Evolutionary conservation across 2,888 invertebrate genomes (phyloP).

Genomic region (Cheilosia vernalis): DNA sequence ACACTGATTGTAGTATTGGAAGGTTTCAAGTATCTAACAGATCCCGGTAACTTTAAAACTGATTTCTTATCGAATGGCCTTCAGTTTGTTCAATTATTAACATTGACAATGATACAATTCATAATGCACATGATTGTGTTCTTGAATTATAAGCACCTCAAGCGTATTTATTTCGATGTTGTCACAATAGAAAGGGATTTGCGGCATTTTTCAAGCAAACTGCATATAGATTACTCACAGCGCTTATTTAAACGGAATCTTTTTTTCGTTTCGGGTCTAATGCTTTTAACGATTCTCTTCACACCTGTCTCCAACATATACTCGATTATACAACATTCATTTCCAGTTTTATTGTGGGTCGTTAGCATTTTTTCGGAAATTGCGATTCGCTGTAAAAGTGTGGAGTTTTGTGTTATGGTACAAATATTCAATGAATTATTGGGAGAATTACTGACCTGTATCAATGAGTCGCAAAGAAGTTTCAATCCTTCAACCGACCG

Average conservation of each 20-base stretch:
- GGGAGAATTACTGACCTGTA: conserved; percentile 25
- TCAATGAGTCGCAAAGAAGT: conserved; percentile 37
- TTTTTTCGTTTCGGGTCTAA: conserved; percentile 27
- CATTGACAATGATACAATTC: conserved; percentile 38
- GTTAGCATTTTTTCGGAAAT: conserved; percentile 32
- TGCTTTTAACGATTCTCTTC: conserved; percentile 46
- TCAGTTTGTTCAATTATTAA: conserved; percentile 35
- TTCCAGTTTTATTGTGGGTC: conserved; percentile 25
- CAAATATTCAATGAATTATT: conserved; percentile 61
- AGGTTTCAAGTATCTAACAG: conserved; percentile 18
- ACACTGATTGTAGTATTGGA: conserved; percentile 26
- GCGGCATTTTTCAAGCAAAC: conserved; percentile 27
- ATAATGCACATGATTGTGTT: conserved; percentile 54
- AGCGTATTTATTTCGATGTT: conserved; percentile 34
- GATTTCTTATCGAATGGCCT: conserved; percentile 50
- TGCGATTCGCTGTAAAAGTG: conserved; percentile 51
- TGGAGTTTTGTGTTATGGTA: conserved; percentile 58
- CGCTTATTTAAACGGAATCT: conserved; percentile 41
- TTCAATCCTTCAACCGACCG: not conserved
- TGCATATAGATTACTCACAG: conserved; percentile 5
- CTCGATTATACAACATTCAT: not conserved
- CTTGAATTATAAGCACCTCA: conserved; percentile 35
- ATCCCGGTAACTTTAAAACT: not conserved
- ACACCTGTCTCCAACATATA: conserved; percentile 15
- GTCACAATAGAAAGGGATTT: conserved; percentile 37